Conservation (phyloP, 2,888 invertebrate species). For the Ommatoiulus sabulosus region DNA sequence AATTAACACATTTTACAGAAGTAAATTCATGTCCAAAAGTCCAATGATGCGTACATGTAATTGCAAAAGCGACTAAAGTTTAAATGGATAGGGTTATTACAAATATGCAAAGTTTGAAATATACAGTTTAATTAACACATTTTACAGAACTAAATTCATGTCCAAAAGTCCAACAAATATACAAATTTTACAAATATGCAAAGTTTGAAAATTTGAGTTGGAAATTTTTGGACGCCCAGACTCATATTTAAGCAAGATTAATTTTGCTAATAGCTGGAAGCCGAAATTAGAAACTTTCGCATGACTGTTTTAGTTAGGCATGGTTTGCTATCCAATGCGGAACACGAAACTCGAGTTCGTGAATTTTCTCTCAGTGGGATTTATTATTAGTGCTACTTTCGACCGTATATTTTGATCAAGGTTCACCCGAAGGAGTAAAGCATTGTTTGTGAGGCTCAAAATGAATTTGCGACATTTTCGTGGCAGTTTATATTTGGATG, state of each 20-base stretch:
- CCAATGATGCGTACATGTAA: no score
- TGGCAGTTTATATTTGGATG: conserved; percentile 4
- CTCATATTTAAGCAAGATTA: background rate
- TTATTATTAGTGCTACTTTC: background rate
- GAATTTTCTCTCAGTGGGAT: background rate
- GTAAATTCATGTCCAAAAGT: no score
- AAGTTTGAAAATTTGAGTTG: no score
- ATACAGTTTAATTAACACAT: no score
- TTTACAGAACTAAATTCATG: no score
- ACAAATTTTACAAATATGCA: no score
- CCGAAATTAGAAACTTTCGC: background rate
- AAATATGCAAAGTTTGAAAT: no score
- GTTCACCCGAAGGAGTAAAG: background rate
- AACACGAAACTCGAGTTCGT: background rate
- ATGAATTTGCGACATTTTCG: conserved; percentile 38
- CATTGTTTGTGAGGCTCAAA: conserved; percentile 8
- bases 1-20: no score
- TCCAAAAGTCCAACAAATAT: no score
- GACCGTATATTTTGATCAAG: conserved; percentile 22
- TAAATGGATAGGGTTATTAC: no score
- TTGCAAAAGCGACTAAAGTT: no score
- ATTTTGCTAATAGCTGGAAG: background rate
- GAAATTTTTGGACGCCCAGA: no score
- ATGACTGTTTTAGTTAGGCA: background rate
- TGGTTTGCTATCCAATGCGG: background rate